Conservation (phyloP, 2,113 vertebrate species). For the Okapia johnstoni region DNA sequence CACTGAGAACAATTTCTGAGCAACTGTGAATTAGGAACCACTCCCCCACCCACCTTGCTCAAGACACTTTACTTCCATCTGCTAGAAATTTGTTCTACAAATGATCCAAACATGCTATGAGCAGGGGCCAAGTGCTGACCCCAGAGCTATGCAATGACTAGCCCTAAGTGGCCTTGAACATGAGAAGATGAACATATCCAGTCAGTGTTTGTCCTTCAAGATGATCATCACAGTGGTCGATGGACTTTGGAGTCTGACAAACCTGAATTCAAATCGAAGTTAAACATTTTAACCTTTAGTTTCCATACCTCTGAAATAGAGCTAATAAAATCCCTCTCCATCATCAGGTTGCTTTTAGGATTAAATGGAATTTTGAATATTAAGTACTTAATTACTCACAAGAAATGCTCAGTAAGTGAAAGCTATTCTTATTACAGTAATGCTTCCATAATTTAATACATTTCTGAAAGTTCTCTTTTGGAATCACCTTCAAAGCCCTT, state of each 20-base stretch:
- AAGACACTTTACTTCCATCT: neutral
- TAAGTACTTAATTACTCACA: neutral
- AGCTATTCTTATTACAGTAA: neutral
- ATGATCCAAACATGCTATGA: neutral
- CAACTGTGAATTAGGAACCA: neutral
- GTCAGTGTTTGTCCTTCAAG: neutral
- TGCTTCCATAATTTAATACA: neutral
- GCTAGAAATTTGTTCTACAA: neutral
- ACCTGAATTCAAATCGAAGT: neutral
- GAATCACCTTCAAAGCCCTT: neutral
- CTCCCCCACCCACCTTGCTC: neutral
- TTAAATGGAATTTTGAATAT: constrained; percentile 17
- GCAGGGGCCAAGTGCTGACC: neutral
- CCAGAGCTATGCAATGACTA: neutral
- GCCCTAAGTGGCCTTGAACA: neutral
- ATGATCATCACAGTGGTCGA: neutral
- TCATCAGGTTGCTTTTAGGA: neutral
- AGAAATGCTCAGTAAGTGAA: neutral
- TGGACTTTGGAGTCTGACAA: neutral
- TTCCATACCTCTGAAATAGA: neutral
- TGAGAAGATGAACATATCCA: neutral
- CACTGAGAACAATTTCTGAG: neutral
- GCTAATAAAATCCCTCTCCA: neutral
- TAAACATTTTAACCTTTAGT: neutral
- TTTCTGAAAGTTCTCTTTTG: constrained; percentile 18